Base-by-base conservation (phyloP, 2,888 invertebrate species). In the Lasioglossum oenotherae region DNA sequence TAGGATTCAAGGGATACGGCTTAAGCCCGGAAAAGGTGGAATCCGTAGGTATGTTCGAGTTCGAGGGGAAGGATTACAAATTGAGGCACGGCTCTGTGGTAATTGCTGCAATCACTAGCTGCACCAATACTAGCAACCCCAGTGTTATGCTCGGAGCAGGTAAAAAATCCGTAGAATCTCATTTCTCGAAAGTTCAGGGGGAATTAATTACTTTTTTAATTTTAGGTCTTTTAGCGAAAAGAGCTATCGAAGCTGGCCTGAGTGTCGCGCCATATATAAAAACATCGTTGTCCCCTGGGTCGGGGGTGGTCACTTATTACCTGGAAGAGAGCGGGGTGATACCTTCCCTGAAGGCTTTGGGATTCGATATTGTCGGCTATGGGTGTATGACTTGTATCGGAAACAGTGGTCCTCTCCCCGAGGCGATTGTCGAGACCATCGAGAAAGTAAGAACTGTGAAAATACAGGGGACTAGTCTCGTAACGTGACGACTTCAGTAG, bases 341-440 rank as follows among this genome's bases (percentile, higher is more conserved):
- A 27, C 98, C 98, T 0, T 98, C 97, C 92, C 95, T 99, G 80
- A 97, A 98, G 91, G 96, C 97, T 93, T 96, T 99, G 1, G 99
- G 99, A 12, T 99, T 99, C 95, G 97, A 98, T 94, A 97, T 98
- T 74, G 99, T 99, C 1, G 99, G 99, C n/a, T 99, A 99, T 94
- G 99, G 99, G 0, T 99, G 99, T 95, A 99, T 99, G 99, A 99
- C 99, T 0, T 99, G 99, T 94, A 99, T 99, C 91, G 99, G 99
- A 0, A 99, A 99, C 96, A 98, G 98, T 8, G 99, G 99, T 0
- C 99, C 99, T 0, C 96, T 99, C 0, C 98, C 98, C 79, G 99
- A 99, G 77, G 97, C 91, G 16, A 93, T 95, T 81, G 90, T 92
- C 35, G 94, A 95, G 73, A 92, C 92, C 12, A 94, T 95, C 57